Evolutionary conservation across 2,888 invertebrate species (phyloP), one percentile per base, ranked within the genome.

Genomic region (Drosophila paranaensis): DNA sequence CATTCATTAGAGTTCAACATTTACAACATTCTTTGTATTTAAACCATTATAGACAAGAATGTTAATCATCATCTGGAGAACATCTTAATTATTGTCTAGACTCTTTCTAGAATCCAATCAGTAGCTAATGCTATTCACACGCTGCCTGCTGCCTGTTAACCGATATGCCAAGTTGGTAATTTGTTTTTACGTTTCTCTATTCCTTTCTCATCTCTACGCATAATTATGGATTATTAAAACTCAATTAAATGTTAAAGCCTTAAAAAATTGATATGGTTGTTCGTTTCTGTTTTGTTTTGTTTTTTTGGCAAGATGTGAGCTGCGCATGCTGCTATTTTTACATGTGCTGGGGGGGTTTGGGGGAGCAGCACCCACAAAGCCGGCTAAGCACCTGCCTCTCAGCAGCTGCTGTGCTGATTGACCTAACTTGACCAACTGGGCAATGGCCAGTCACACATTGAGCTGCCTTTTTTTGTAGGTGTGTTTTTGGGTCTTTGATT

Each of bases 141-240:
- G 84, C 79, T 79, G 81, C 61, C 61, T 62, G 82, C 79, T 79
- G 81, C 60, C 61, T 62, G 74, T 67, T 74, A 82, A 82, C 70
- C 63, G 64, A 84, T 84, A 73, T 82, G 73, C 61, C 56, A 81
- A 77, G 57, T 61, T 66, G 61, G 65, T 60, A 73, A 65, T 69
- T 77, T 71, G 60, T 48, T 62, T 60, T 55, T 33, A 25, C 35
- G 39, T 33, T 27, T 27, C 27, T 40, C 27, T 54, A 8, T 39
- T 27, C 27, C n/a, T 6, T 16, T 54, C 39, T 4, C 54, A 14
- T 42, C 61, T 69, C 71, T 60, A 77, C 74, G 84, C 79, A 71
- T 88, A 87, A 87, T 87, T 87, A 88, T 73, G 74, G 81, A 81
- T 83, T 83, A 88, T 88, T 88, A 88, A 88, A 88, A 76, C 86